These are phyloP conservation scores for Capreolus pygargus DNA, from an alignment of 2,113 vertebrate genomes.

Conservation along the genomic window DNA sequence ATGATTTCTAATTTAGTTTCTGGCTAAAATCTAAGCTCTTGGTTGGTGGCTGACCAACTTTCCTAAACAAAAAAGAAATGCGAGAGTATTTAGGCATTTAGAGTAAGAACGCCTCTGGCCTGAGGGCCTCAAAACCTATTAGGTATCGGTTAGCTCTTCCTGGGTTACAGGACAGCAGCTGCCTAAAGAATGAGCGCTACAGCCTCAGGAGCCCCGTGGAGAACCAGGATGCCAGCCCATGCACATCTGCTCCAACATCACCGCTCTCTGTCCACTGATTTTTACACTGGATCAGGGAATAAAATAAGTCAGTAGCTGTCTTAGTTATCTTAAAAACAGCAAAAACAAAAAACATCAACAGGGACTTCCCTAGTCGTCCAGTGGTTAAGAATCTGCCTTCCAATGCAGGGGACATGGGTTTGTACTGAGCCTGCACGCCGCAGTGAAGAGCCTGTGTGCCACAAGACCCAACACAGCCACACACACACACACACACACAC, in stretches of 20 bases:
- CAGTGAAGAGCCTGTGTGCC: no score
- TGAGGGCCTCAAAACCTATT: neutral
- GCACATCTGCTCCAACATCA: neutral
- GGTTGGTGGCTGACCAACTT: neutral
- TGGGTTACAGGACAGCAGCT: no score
- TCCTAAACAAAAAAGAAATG: neutral
- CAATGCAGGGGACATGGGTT: no score
- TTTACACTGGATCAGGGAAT: neutral
- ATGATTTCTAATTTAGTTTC: neutral
- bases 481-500: no score
- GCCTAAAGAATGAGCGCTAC: fast-evolving
- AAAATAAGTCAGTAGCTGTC: neutral
- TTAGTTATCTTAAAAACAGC: neutral
- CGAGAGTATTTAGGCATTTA: no score
- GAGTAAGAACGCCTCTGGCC: neutral
- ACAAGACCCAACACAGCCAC: no score
- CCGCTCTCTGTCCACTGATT: neutral
- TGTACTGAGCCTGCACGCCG: no score
- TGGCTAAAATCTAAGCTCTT: neutral
- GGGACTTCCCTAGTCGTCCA: no score
- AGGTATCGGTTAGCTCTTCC: neutral
- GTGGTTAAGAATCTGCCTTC: no score
- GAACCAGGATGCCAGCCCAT: neutral
- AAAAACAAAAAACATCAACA: neutral
- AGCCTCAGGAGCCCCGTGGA: no score